Evolutionary conservation across 2,888 invertebrate species (phyloP), one percentile per base, ranked within the genome.

Genomic region (Drosophila melanosoma): DNA sequence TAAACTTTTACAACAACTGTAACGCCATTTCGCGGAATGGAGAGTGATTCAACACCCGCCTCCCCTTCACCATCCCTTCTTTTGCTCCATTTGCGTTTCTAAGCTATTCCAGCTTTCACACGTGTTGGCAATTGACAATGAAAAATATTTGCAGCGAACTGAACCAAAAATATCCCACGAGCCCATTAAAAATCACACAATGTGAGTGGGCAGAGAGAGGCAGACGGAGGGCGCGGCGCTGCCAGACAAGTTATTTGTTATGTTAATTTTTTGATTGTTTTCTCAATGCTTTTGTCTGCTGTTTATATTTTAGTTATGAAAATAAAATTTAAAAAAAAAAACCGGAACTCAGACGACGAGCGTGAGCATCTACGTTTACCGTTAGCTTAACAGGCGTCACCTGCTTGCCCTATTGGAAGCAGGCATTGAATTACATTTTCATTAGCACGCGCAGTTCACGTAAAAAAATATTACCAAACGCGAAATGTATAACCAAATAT

Each of bases 111-210:
- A 68, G 52, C 60, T 11, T 70, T 69, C 74, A 82, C 88, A 87
- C 88, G 86, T 87, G 86, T 82, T 68, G 69, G 82, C 83, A 88
- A 83, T 88, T 86, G 79, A 85, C 81, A 74, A 80, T 83, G 75
- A 72, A 82, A 88, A 83, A 74, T 75, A 74, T 61, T 64, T 68
- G 54, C 42, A 42, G 45, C 38, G 36, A 45, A 32, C 45, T 40
- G 23, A 52, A 51, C 45, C 20, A 36, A 62, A 72, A 69, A 77
- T 67, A 81, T 87, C 83, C 79, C 77, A 86, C 85, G 64, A 74
- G 79, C 63, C 71, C 77, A 87, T 87, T 85, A 77, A 86, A 45
- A 74, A 79, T 59, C 71, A 62, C 66, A 65, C 73, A 77, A 59
- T 63, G 62, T 23, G 17, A 42, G 26, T 65, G 20, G 35, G 51